A percentile compares a stretch with the other conserved stretches of the same genome.
Evolutionary conservation across 2,113 vertebrate genomes (phyloP).

Genomic region (Brachypodius melanocephalos): DNA sequence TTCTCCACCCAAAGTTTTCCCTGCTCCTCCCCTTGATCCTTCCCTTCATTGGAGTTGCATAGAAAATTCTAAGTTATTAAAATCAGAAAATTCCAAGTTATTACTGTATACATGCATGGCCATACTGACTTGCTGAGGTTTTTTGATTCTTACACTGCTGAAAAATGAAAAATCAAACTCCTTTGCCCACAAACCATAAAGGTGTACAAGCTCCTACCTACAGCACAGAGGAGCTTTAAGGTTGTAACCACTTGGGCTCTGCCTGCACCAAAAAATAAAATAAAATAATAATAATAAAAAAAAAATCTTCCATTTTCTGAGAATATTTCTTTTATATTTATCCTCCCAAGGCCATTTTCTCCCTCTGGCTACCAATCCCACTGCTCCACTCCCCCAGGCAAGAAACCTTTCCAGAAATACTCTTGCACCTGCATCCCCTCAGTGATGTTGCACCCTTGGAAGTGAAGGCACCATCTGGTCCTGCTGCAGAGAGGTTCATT

Average conservation of each 20-base stretch:
- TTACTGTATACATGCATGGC: neutral
- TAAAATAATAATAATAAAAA: too few species aligned
- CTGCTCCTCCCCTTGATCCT: neutral
- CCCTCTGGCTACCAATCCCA: neutral
- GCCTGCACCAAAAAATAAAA: neutral
- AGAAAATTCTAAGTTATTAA: neutral
- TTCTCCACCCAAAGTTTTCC: neutral
- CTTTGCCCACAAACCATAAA: neutral
- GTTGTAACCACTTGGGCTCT: neutral
- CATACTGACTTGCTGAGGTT: neutral
- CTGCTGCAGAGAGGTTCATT: conserved; percentile 8
- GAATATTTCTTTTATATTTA: neutral
- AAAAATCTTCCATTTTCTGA: neutral
- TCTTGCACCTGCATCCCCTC: conserved; percentile 32
- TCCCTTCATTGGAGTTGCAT: neutral
- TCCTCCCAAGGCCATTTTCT: conserved; percentile 6
- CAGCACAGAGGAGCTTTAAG: neutral
- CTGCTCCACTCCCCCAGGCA: neutral
- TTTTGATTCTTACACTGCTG: neutral
- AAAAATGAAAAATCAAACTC: neutral
- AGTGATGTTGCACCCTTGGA: conserved; percentile 26
- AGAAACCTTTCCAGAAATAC: conserved; percentile 34
- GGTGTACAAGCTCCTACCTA: neutral
- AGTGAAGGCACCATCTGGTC: conserved; percentile 37
- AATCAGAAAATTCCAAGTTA: too few species aligned